Conservation (phyloP, 2,888 invertebrate genomes). For the Rotaria socialis region DNA sequence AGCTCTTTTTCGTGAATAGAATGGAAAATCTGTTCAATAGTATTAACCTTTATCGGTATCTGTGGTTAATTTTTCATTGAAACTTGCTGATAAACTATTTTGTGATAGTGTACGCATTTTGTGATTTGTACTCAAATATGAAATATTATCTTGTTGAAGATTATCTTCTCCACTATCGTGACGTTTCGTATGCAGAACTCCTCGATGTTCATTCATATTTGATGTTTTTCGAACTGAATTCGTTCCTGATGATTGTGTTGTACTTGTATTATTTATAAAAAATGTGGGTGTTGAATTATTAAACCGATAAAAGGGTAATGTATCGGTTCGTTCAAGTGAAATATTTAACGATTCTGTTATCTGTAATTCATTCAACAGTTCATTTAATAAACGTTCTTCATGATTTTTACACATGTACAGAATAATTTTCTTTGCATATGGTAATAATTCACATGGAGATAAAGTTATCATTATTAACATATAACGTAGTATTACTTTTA, state of each 20-base stretch:
- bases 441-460: constrained; percentile 87
- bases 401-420: constrained; percentile 84
- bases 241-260: not conserved
- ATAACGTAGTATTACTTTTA: constrained; percentile 90
- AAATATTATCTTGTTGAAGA: constrained; percentile 38
- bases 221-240: not conserved
- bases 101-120: not conserved
- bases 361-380: constrained; percentile 93
- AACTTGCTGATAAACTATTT: constrained; percentile 30
- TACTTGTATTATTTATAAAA: not conserved
- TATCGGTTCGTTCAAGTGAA: constrained; percentile 36
- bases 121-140: not conserved
- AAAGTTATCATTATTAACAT: constrained; percentile 91
- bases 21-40: not conserved
- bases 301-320: constrained; percentile 27
- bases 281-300: not conserved
- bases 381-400: constrained; percentile 85
- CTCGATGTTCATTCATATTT: constrained; percentile 57
- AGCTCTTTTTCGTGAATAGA: too few species aligned
- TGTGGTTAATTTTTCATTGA: not conserved
- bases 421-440: constrained; percentile 87
- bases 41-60: not conserved
- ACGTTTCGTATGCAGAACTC: constrained; percentile 90
- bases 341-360: constrained; percentile 48
- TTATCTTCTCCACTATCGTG: constrained; percentile 60